Conservation (phyloP, 2,113 vertebrate genomes). For the Paedocypris sp. region DNA sequence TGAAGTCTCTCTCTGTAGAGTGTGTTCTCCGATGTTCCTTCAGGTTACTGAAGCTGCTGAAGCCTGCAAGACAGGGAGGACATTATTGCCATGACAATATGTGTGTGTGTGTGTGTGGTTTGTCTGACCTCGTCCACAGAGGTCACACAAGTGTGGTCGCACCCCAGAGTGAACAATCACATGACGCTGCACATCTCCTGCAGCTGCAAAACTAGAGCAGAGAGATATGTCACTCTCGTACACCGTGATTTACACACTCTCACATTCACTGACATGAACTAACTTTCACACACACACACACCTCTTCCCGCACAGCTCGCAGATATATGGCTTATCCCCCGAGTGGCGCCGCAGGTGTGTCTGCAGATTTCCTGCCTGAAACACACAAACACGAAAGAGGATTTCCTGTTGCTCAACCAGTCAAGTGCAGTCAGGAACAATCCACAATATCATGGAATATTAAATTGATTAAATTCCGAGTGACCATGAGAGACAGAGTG, state of each 20-base stretch:
- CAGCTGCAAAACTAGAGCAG: conserved; percentile 78
- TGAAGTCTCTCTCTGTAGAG: conserved; percentile 79
- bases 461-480: too few species aligned
- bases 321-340: conserved; percentile 95
- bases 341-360: conserved; percentile 91
- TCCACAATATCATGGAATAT: too few species aligned
- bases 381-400: conserved; percentile 26
- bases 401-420: conserved; percentile 37
- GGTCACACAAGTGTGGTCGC: conserved; percentile 89
- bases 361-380: conserved; percentile 89
- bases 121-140: conserved; percentile 83
- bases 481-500: too few species aligned
- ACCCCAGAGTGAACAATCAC: conserved; percentile 93
- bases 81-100: too few species aligned
- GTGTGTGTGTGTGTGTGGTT: not conserved
- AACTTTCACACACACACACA: conserved; percentile 32
- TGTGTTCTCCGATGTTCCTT: conserved; percentile 96
- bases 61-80: conserved; percentile 58
- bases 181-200: conserved; percentile 91
- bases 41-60: conserved; percentile 92
- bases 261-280: not conserved
- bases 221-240: not conserved
- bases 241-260: too few species aligned
- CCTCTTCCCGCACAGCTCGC: conserved; percentile 97
- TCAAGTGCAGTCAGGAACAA: too few species aligned